phyloP scores from a whole-genome alignment of 1,140 invertebrate genomes.

The Trichonephila clavipes region DNA sequence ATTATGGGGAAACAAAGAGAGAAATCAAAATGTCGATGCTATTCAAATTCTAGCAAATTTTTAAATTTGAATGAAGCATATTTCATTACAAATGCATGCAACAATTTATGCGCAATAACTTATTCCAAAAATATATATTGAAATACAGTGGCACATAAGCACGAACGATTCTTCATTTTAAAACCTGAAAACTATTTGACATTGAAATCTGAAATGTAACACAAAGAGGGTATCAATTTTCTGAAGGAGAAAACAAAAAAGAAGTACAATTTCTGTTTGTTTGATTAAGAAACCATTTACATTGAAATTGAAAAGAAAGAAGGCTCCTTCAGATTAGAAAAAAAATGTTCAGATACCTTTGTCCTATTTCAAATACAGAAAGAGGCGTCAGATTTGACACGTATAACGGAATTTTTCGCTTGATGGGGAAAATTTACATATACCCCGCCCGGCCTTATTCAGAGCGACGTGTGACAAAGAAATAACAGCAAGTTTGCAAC shows the following conservation, averaged over 20 bases:
- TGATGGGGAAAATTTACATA: constrained; percentile 42
- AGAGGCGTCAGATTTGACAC: constrained; percentile 41
- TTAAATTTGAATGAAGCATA: too few relatives aligned
- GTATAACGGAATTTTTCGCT: neutral
- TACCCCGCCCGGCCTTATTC: constrained; percentile 45
- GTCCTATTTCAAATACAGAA: constrained; percentile 31
- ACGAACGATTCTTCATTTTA: too few relatives aligned
- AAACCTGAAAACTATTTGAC: too few relatives aligned
- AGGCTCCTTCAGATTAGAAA: neutral
- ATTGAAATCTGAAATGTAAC: too few relatives aligned
- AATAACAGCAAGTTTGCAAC: constrained; percentile 57
- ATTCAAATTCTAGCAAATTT: too few relatives aligned
- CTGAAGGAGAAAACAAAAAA: neutral
- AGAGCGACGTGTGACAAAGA: constrained; percentile 50
- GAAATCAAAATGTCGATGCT: too few relatives aligned
- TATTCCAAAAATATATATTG: too few relatives aligned
- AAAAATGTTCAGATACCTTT: neutral
- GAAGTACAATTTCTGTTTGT: neutral
- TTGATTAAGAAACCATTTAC: neutral
- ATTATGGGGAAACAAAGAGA: too few relatives aligned
- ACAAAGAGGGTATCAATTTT: neutral
- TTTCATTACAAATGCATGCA: too few relatives aligned
- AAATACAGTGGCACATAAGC: too few relatives aligned
- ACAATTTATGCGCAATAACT: too few relatives aligned
- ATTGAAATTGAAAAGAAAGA: neutral